These are phyloP conservation scores for Harpegnathos saltator DNA, from an alignment of 1,140 invertebrate species.

Conservation along the genomic window DNA sequence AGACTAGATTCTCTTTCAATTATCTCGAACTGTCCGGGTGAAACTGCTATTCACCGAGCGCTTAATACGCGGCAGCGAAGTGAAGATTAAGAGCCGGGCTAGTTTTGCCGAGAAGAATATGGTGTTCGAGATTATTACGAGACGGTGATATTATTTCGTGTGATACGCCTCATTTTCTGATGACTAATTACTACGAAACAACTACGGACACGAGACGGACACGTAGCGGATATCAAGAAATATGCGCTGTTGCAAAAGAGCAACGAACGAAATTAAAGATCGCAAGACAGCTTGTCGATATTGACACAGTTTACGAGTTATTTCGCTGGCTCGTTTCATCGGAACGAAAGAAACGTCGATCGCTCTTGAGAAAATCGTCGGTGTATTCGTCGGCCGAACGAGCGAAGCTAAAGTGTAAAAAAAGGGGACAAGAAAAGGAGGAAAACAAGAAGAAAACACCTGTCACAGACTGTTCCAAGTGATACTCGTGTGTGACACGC, in stretches of 20 bases:
- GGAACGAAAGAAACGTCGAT: slow-evolving; percentile 29
- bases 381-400: neutral
- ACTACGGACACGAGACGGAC: too few species aligned
- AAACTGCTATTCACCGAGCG: neutral
- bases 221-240: neutral
- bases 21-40: slow-evolving; percentile 14
- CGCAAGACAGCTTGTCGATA: slow-evolving; percentile 52
- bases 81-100: too few species aligned
- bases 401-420: slow-evolving; percentile 1
- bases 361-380: slow-evolving; percentile 16
- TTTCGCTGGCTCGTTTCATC: slow-evolving; percentile 30
- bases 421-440: neutral
- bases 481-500: neutral
- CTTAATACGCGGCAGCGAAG: neutral
- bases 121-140: slow-evolving; percentile 1
- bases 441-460: too few species aligned
- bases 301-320: slow-evolving; percentile 43
- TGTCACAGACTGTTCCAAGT: neutral
- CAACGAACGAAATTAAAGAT: slow-evolving; percentile 53
- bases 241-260: neutral
- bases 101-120: neutral
- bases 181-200: slow-evolving; percentile 8
- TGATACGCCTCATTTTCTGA: neutral
- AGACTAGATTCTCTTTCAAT: neutral
- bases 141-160: neutral